phyloP scores from a whole-genome alignment of 1,140 invertebrate species.

The Ylistrum balloti region DNA sequence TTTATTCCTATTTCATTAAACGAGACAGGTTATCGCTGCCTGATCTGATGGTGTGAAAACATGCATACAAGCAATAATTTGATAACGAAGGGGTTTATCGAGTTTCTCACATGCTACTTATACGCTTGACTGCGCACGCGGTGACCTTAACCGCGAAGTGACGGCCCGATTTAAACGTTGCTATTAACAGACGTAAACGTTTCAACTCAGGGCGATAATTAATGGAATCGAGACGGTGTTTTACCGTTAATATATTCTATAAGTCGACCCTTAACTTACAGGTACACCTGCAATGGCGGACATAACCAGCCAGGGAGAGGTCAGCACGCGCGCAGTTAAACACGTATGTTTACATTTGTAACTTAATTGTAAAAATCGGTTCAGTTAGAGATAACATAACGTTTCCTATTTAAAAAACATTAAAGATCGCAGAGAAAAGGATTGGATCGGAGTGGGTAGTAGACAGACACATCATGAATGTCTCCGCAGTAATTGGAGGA shows the following conservation, averaged over 20 bases:
- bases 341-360: not conserved
- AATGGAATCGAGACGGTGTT: not conserved
- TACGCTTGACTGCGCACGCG: not conserved
- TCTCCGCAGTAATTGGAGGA: not conserved
- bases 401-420: constrained; percentile 40
- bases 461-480: not conserved
- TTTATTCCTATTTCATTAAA: constrained; percentile 15
- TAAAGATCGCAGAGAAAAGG: not conserved
- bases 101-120: not conserved
- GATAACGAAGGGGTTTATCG: constrained; percentile 29
- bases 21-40: constrained; percentile 6
- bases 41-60: not conserved
- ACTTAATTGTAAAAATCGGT: constrained; percentile 1
- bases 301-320: not conserved
- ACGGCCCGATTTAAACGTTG: constrained; percentile 7
- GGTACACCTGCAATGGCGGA: not conserved
- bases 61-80: constrained; percentile 26
- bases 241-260: constrained; percentile 15
- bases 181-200: constrained; percentile 8
- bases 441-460: not conserved
- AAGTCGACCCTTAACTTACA: not conserved
- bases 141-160: constrained; percentile 17
- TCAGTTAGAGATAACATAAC: not conserved
- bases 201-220: not conserved
- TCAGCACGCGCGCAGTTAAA: not conserved